Base-by-base conservation (phyloP, 2,888 invertebrate species). In the Eledone cirrhosa region DNA sequence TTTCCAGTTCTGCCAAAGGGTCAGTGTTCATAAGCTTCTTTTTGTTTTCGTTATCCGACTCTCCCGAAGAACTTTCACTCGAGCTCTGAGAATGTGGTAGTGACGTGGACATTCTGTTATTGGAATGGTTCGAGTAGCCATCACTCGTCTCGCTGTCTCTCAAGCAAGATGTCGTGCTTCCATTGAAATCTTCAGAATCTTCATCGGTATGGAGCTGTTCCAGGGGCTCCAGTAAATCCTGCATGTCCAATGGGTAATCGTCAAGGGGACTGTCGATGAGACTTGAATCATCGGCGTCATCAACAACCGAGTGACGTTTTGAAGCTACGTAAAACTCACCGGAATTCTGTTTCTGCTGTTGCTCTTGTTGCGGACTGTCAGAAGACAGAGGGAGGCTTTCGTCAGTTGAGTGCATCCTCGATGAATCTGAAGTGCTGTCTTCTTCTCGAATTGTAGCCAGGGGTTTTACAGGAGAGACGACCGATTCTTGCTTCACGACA, bases 1-100 rank as follows among this genome's bases (percentile, higher is more conserved):
- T 83, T 80, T 87, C 87, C 48, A 88, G 80, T 27, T 83, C 83
- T 29, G 84, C 84, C 29, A 88, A 76, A 11, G 87, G 87, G 78
- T 88, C 88, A 13, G 85, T 77, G 78, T 86, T 88, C 14, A 79
- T 78, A 19, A 86, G 79, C 80, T 86, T 86, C 41, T 82, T 82
- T 29, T 77, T 83, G 29, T 78, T 80, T 13, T 81, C 83, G n/a
- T 75, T 67, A 24, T 83, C 84, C 31, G 80, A 80, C 14, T 83
- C 84, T 53, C 80, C 81, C 22, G 78, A 80, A 0, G 84, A 84
- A 75, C 85, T 85, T 33, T 82, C 83, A 80, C 82, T 83, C 2
- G 82, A 80, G 29, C 69, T 69, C 14, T 80, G 77, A 24, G 80
- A 77, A 11, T 53, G 69, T 41, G 80, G 79, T 0, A 79, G 81